phyloP scores from a whole-genome alignment of 2,888 invertebrate species.

The Criorhina ranunculi region DNA sequence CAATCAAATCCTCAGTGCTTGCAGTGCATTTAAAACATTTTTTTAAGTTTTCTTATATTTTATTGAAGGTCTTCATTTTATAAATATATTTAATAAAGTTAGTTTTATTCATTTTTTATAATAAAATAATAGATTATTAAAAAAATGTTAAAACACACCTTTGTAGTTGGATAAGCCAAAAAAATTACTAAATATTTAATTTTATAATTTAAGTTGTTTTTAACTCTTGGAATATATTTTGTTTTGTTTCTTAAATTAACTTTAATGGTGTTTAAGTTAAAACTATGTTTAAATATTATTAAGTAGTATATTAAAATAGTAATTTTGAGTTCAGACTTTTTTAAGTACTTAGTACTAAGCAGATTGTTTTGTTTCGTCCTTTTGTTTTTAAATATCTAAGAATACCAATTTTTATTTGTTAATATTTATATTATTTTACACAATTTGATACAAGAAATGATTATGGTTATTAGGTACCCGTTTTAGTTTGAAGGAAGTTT shows the following conservation, averaged over 20 bases:
- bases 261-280: conserved; percentile 29
- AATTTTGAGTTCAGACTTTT: conserved; percentile 70
- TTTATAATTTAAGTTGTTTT: not conserved
- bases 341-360: conserved; percentile 65
- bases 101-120: conserved; percentile 5
- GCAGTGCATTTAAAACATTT: conserved; percentile 82
- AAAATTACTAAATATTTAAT: conserved; percentile 4
- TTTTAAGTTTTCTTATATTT: conserved; percentile 47
- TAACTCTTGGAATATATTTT: conserved; percentile 9
- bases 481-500: conserved; percentile 8
- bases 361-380: conserved; percentile 63
- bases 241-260: conserved; percentile 10
- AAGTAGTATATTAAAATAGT: conserved; percentile 65
- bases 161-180: conserved; percentile 35
- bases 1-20: conserved; percentile 85
- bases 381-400: conserved; percentile 10
- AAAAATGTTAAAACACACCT: conserved; percentile 45
- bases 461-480: conserved; percentile 28
- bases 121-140: conserved; percentile 4
- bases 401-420: conserved; percentile 16
- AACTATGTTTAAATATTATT: conserved; percentile 28
- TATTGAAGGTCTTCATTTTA: conserved; percentile 46
- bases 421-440: conserved; percentile 25
- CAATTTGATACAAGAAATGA: conserved; percentile 20
- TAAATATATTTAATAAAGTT: conserved; percentile 37